Percentiles rank a stretch among this genome's conserved stretches.
These are phyloP conservation scores for Protosalanx chinensis DNA, from an alignment of 2,797 vertebrate genomes.

Conservation along the genomic window DNA sequence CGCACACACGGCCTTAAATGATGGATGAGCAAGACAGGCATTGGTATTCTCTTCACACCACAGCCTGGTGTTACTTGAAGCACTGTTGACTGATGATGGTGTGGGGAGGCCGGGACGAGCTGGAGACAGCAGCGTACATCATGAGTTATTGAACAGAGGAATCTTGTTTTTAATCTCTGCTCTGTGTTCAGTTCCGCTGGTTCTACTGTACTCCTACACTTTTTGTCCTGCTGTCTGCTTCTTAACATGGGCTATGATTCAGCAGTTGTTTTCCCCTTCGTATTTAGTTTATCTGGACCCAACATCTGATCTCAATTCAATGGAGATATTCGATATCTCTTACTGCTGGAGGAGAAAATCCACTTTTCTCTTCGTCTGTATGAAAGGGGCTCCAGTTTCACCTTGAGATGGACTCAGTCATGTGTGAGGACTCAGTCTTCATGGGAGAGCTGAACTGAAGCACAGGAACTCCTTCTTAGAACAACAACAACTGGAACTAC, in stretches of 20 bases:
- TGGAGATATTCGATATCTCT: slow-evolving; percentile 45
- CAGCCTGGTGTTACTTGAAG: slow-evolving; percentile 28
- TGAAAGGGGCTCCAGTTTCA: slow-evolving; percentile 36
- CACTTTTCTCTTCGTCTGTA: slow-evolving; percentile 36
- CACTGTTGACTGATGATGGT: slow-evolving; percentile 41
- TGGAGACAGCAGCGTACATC: slow-evolving; percentile 32
- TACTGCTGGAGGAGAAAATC: slow-evolving; percentile 39
- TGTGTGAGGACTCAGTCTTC: slow-evolving; percentile 20
- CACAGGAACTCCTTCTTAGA: not conserved
- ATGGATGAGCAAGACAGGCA: slow-evolving; percentile 43
- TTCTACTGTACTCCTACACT: slow-evolving; percentile 30
- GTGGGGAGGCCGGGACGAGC: slow-evolving; percentile 20
- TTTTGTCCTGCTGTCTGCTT: slow-evolving; percentile 32
- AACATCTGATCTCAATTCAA: slow-evolving; percentile 60
- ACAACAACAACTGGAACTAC: no score
- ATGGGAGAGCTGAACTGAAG: not conserved
- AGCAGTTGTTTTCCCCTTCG: slow-evolving; percentile 47
- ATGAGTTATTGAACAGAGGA: slow-evolving; percentile 6
- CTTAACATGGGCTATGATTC: slow-evolving; percentile 37
- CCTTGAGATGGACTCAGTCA: not conserved
- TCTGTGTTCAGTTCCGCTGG: slow-evolving; percentile 29
- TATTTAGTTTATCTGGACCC: slow-evolving; percentile 47
- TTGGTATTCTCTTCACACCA: slow-evolving; percentile 54
- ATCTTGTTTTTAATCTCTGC: slow-evolving; percentile 17
- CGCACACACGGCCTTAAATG: slow-evolving; percentile 45